phyloP scores from a whole-genome alignment of 2,113 vertebrate species.

The Taxidea taxus region DNA sequence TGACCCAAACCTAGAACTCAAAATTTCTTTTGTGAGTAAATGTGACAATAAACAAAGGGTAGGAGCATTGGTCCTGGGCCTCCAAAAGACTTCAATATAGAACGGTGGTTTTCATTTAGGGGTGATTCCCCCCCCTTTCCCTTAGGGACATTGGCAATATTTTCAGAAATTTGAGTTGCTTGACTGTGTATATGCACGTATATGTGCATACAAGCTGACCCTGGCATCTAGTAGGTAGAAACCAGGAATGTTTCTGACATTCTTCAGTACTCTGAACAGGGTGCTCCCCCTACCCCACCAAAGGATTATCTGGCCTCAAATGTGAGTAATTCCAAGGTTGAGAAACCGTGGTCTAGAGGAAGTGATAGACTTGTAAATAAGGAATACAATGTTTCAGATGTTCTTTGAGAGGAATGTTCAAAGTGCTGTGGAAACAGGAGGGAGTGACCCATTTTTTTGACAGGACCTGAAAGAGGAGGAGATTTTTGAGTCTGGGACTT shows the following conservation, averaged over 20 bases:
- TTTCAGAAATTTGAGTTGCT: background rate
- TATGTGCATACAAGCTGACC: background rate
- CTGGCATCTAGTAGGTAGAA: background rate
- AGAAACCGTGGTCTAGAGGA: background rate
- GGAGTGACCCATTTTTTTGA: background rate
- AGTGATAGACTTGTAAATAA: background rate
- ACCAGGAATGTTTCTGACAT: background rate
- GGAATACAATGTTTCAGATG: background rate
- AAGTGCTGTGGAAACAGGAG: background rate
- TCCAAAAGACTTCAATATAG: background rate
- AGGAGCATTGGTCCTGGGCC: background rate
- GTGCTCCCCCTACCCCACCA: too few species aligned
- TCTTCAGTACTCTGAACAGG: background rate
- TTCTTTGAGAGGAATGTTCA: background rate
- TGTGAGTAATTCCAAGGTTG: background rate
- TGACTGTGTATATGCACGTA: fast-evolving
- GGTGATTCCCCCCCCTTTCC: background rate
- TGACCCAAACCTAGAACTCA: background rate
- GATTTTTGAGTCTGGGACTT: background rate
- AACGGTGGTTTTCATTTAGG: background rate
- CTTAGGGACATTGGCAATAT: background rate
- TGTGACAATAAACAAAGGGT: background rate
- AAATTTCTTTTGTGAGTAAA: background rate
- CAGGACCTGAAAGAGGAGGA: background rate
- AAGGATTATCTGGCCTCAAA: background rate